Percentiles rank a stretch among this genome's conserved stretches.
Evolutionary conservation across 2,113 vertebrate species (phyloP).

Genomic region (Salvator merianae): DNA sequence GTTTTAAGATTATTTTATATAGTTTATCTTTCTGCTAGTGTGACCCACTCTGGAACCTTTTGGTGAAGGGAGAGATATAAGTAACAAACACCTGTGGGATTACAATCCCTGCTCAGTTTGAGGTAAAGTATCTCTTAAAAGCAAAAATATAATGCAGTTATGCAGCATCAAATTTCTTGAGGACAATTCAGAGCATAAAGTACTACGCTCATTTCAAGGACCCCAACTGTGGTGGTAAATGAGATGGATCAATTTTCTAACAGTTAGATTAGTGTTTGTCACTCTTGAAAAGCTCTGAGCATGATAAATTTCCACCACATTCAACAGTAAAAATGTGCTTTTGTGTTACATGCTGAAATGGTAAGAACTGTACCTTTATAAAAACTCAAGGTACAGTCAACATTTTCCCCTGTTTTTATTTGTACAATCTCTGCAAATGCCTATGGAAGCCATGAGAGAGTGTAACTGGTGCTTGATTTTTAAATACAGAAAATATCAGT

Average conservation of each 20-base stretch:
- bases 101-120: too few relatives aligned
- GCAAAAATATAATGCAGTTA: too few relatives aligned
- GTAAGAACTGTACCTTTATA: background rate
- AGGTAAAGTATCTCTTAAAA: too few relatives aligned
- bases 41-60: too few relatives aligned
- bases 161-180: background rate
- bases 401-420: background rate
- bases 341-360: background rate
- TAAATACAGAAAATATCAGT: background rate
- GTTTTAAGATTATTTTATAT: too few relatives aligned
- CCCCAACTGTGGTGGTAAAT: background rate
- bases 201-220: too few relatives aligned
- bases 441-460: rapidly evolving
- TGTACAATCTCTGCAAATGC: background rate
- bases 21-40: too few relatives aligned
- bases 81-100: background rate
- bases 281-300: background rate
- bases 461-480: background rate
- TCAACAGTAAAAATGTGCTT: background rate
- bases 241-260: too few relatives aligned
- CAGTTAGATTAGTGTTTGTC: background rate
- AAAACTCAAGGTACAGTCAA: background rate
- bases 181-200: background rate
- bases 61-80: too few relatives aligned
- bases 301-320: background rate